A percentile compares a stretch with the other conserved stretches of the same genome.
Evolutionary conservation across 2,797 vertebrate species (phyloP).

Genomic region (Poeciliopsis paucimaculata): DNA sequence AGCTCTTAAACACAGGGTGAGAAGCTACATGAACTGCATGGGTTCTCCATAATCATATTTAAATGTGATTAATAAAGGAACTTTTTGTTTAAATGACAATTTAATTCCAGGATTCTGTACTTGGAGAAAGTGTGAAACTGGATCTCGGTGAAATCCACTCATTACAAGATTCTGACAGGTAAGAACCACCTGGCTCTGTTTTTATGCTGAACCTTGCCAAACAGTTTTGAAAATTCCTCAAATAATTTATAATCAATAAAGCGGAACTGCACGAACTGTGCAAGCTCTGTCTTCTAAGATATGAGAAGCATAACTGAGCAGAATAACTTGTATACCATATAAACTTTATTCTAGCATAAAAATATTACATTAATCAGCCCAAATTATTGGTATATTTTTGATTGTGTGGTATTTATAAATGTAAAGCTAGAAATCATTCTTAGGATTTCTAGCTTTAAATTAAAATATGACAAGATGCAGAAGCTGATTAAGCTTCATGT

Average conservation of each 20-base stretch:
- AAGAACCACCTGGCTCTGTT: constrained; percentile 10
- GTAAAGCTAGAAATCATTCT: not conserved
- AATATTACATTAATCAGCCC: not conserved
- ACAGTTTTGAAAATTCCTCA: not conserved
- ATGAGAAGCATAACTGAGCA: not conserved
- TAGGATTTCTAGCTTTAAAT: not conserved
- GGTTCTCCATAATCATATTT: not conserved
- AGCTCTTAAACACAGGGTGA: constrained; percentile 90
- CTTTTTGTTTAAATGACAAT: not conserved
- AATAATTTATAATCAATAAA: not conserved
- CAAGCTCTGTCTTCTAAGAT: not conserved
- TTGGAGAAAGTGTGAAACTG: constrained; percentile 68
- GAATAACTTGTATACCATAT: not conserved
- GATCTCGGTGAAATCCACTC: constrained; percentile 62
- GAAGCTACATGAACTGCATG: not conserved
- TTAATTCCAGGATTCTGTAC: constrained; percentile 57
- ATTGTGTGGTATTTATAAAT: not conserved
- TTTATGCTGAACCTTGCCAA: not conserved
- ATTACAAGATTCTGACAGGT: constrained; percentile 66
- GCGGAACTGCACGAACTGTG: not conserved
- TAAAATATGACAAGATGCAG: not conserved
- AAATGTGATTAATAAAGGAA: not conserved
- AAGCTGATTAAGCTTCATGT: not conserved
- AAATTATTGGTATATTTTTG: not conserved
- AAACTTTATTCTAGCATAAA: not conserved